Percentiles rank a stretch among this genome's conserved stretches.
phyloP scores from a whole-genome alignment of 2,113 vertebrate species.

The Eulemur macaco region DNA sequence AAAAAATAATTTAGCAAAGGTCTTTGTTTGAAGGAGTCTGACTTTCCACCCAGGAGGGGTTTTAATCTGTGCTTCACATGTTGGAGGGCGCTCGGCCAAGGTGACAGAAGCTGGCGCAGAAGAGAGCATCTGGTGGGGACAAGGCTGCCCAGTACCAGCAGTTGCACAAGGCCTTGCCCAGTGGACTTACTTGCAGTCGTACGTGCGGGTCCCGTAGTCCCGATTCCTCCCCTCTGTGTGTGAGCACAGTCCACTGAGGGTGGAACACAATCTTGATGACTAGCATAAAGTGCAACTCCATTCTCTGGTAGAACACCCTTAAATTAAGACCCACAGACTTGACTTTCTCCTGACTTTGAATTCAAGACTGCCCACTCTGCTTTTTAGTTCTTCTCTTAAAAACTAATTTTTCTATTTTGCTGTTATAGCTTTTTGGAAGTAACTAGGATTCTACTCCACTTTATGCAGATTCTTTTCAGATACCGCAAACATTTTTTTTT shows the following conservation, averaged over 20 bases:
- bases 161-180: not conserved
- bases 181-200: not conserved
- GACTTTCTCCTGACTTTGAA: not conserved
- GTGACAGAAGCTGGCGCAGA: not conserved
- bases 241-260: not conserved
- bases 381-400: not conserved
- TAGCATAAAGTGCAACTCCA: not conserved
- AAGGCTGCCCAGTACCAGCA: not conserved
- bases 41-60: too few relatives aligned
- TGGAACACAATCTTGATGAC: not conserved
- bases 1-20: not conserved
- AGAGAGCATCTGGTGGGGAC: not conserved
- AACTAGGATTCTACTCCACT: not conserved
- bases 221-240: not conserved
- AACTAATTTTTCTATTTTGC: not conserved
- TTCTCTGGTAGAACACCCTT: not conserved
- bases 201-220: accelerated
- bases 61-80: not conserved
- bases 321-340: not conserved
- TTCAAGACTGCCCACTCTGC: not conserved
- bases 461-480: not conserved
- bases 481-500: not conserved
- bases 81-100: not conserved
- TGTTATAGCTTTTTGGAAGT: not conserved
- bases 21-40: not conserved